Conservation (phyloP, 1,140 invertebrate genomes). For the Trichogramma pretiosum region DNA sequence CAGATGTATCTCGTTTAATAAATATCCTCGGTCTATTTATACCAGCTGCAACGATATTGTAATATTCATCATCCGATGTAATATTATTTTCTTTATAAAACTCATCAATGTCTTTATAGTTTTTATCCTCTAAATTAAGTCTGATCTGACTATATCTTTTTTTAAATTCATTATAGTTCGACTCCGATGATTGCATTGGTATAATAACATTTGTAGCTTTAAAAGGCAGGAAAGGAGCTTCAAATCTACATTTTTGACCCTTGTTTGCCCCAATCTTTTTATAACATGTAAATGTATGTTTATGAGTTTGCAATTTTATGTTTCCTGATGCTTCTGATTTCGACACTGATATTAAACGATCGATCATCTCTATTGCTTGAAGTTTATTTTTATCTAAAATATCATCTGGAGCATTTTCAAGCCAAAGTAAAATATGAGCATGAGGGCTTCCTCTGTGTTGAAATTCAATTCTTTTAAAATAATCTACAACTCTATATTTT, state of each 20-base stretch:
- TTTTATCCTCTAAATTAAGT: not conserved
- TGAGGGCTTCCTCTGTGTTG: constrained; percentile 34
- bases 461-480: constrained; percentile 28
- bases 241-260: constrained; percentile 27
- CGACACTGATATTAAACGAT: constrained; percentile 19
- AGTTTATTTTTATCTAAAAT: constrained; percentile 16
- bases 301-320: constrained; percentile 23
- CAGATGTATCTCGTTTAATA: not conserved
- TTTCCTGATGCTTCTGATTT: constrained; percentile 22
- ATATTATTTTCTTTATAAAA: not conserved
- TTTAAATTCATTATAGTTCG: not conserved
- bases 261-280: constrained; percentile 20
- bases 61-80: not conserved
- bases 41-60: not conserved
- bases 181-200: constrained; percentile 21
- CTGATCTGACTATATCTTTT: not conserved
- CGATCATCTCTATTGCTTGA: constrained; percentile 14
- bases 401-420: constrained; percentile 28
- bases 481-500: constrained; percentile 25
- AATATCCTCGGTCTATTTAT: not conserved
- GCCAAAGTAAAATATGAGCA: constrained; percentile 30
- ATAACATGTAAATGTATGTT: constrained; percentile 24
- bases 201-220: constrained; percentile 20
- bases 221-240: constrained; percentile 27
- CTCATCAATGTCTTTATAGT: not conserved